Conservation (phyloP, 2,797 vertebrate species). For the Melanotaenia parkinsoni region DNA sequence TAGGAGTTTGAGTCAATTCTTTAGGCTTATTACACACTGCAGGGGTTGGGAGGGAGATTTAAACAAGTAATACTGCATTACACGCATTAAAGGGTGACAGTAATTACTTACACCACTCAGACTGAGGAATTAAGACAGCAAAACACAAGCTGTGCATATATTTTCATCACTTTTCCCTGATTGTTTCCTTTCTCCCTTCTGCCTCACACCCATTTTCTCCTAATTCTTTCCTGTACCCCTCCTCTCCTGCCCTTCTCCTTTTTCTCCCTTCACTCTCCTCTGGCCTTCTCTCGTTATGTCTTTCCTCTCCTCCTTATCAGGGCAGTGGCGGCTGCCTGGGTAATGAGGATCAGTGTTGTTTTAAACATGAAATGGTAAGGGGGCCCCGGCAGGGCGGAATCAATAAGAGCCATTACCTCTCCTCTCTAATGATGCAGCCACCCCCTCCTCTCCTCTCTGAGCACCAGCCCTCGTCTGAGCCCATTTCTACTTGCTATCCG, state of each 20-base stretch:
- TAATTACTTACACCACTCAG: conserved; percentile 73
- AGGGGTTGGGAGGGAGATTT: conserved; percentile 57
- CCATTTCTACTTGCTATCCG: conserved; percentile 79
- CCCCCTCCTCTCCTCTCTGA: conserved; percentile 35
- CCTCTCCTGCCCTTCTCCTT: conserved; percentile 17
- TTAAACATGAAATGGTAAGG: conserved; percentile 87
- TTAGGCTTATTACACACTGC: conserved; percentile 75
- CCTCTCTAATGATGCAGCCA: conserved; percentile 80
- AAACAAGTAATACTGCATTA: conserved; percentile 74
- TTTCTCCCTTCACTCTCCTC: conserved; percentile 27
- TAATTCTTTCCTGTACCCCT: conserved; percentile 1
- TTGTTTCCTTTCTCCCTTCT: conserved; percentile 19
- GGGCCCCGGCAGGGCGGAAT: conserved; percentile 76
- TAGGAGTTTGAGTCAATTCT: conserved; percentile 73
- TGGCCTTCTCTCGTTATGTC: conserved; percentile 35
- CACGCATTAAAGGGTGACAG: conserved; percentile 67
- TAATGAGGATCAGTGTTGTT: conserved; percentile 89
- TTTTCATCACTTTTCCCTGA: conserved; percentile 39
- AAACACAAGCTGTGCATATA: conserved; percentile 54
- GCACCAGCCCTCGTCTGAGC: conserved; percentile 71
- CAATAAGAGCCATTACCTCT: conserved; percentile 86
- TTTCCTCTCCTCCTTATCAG: conserved; percentile 66
- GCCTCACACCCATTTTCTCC: conserved; percentile 4
- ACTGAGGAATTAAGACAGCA: conserved; percentile 51
- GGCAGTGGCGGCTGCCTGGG: conserved; percentile 63